A percentile compares a stretch with the other conserved stretches of the same genome.
phyloP scores from a whole-genome alignment of 2,888 invertebrate species.

The Automeris io region DNA sequence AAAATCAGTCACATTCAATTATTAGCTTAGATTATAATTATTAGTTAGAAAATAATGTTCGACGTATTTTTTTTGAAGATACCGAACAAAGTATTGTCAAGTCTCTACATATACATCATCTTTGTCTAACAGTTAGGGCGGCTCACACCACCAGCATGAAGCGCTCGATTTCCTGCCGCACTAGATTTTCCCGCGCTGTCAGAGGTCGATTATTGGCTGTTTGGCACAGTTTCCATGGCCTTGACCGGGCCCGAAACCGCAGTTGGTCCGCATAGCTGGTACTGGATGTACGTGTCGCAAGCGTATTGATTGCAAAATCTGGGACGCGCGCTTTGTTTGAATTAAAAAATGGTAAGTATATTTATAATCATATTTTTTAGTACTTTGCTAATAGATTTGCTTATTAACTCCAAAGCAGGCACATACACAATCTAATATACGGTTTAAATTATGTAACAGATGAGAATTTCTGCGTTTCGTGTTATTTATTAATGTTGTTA shows the following conservation, averaged over 20 bases:
- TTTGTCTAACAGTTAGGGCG: conserved; percentile 7
- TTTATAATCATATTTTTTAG: conserved; percentile 6
- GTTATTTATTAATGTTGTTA: conserved; percentile 22
- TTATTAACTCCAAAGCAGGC: no score
- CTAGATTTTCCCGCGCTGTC: conserved; percentile 55
- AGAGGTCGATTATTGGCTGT: conserved; percentile 40
- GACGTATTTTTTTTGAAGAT: no score
- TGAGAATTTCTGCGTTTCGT: conserved; percentile 15
- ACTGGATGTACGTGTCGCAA: conserved; percentile 27
- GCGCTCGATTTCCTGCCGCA: conserved; percentile 23
- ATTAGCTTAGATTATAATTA: no score
- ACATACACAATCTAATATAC: no score
- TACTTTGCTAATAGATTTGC: no score
- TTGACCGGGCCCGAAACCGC: conserved; percentile 59
- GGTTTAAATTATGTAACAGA: conserved; percentile 10
- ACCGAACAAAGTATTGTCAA: no score
- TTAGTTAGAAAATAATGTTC: no score
- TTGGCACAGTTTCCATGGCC: conserved; percentile 67
- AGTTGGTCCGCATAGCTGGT: conserved; percentile 55
- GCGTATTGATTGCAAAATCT: conserved; percentile 15
- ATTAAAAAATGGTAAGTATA: conserved; percentile 61
- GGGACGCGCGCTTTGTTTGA: conserved; percentile 37
- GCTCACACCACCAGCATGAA: conserved; percentile 11
- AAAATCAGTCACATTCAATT: no score
- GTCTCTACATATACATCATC: no score